phyloP scores from a whole-genome alignment of 2,113 vertebrate genomes.

The Fukomys damarensis region DNA sequence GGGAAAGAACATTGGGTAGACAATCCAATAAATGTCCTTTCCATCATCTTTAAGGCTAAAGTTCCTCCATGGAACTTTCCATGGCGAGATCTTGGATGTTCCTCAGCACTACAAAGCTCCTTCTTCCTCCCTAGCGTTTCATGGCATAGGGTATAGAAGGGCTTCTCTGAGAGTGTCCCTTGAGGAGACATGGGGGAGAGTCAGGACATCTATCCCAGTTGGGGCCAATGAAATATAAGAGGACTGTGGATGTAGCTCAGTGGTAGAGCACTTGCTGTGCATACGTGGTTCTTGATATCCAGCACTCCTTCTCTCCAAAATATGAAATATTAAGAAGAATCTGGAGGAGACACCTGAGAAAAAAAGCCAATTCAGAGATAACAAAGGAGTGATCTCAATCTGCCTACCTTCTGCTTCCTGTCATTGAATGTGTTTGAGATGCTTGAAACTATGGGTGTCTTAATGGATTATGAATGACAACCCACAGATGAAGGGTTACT shows the following conservation, averaged over 20 bases:
- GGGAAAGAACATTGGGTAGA: conserved; percentile 12
- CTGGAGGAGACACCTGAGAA: background rate
- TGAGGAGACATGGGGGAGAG: background rate
- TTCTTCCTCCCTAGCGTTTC: background rate
- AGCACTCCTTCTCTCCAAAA: background rate
- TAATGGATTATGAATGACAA: background rate
- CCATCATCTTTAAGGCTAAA: background rate
- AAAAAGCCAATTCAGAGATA: background rate
- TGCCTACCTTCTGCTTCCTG: background rate
- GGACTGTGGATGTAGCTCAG: background rate
- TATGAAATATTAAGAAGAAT: background rate
- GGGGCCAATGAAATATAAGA: background rate
- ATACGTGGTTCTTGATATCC: background rate
- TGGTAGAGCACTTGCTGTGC: background rate
- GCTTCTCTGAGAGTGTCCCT: background rate
- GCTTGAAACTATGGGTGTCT: background rate
- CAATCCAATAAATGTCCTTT: background rate
- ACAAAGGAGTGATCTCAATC: background rate
- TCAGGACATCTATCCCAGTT: background rate
- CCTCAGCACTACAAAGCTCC: background rate
- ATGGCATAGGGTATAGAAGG: background rate
- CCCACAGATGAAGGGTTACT: background rate
- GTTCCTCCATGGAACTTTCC: background rate
- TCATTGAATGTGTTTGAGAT: background rate
- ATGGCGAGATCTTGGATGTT: background rate